Evolutionary conservation across 2,888 invertebrate genomes (phyloP).

Genomic region (Trisateles emortualis): DNA sequence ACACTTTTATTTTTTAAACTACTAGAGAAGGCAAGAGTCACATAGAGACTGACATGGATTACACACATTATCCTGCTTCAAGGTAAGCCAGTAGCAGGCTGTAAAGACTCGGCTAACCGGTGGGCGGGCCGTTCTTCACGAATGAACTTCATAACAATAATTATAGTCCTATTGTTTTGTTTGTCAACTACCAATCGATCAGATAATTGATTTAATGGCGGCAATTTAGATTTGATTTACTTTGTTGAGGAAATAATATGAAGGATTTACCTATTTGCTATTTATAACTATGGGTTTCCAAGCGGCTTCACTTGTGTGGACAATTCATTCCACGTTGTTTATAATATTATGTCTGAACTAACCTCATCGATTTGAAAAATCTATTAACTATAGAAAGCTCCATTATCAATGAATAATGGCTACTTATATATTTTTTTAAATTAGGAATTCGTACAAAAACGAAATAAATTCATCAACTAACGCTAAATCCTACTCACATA

Average conservation of each 20-base stretch:
- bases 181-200: constrained; percentile 48
- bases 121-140: constrained; percentile 70
- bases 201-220: constrained; percentile 35
- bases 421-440: too few relatives aligned
- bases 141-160: constrained; percentile 60
- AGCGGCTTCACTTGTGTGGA: too few relatives aligned
- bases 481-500: too few relatives aligned
- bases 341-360: too few relatives aligned
- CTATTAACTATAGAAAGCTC: too few relatives aligned
- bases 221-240: constrained; percentile 26
- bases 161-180: constrained; percentile 66
- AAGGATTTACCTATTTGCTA: neutral
- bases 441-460: too few relatives aligned
- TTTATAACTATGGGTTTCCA: neutral
- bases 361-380: too few relatives aligned
- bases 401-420: too few relatives aligned
- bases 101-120: constrained; percentile 48
- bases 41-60: constrained; percentile 57
- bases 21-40: constrained; percentile 47
- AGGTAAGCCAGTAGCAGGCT: constrained; percentile 63
- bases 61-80: constrained; percentile 61
- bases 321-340: too few relatives aligned
- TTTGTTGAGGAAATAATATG: constrained; percentile 4
- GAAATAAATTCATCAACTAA: too few relatives aligned
- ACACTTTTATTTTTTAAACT: constrained; percentile 35